Evolutionary conservation across 2,888 invertebrate genomes (phyloP), one percentile per base, ranked within the genome.

Genomic region (Leucoma salicis): DNA sequence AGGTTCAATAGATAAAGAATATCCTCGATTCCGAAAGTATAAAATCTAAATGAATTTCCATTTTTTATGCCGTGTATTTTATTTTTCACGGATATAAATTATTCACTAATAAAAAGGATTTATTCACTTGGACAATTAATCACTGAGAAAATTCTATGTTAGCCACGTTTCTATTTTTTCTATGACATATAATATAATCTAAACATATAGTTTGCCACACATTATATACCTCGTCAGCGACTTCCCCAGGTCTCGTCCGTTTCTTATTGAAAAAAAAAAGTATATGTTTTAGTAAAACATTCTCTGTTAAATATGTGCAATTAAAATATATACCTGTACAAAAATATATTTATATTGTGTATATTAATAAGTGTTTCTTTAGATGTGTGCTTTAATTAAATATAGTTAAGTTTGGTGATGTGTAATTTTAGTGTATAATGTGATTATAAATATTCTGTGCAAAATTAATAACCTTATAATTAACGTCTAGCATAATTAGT

Each of bases 181-280:
- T 86, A 82, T 77, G 53, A 85, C 85, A 87, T 81, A 73, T 75
- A 75, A 21, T 64, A 71, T 48, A 57, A 64, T 80, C 82, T 86
- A 86, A 82, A 87, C 87, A 87, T 80, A 78, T 83, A 86, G 70
- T 66, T 77, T 80, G 62, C 41, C 87, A 87, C 88, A 87, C 85
- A 75, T 69, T 72, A 66, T 81, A 76, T 89, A 86, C 88, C 94
- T 94, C 95, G 88, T 95, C 94, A 90, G 92, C 77, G 91, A 95
- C 91, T 92, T 93, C 94, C 86, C 95, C 95, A 80, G 95, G 95
- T 83, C 95, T 94, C 88, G 91, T 92, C 87, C 92, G 92, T 90
- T 92, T 91, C 91, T 92, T 92, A 90, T 88, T 91, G 89, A 89
- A 90, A 90, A 90, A 16, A 90, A 87, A 89, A 83, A 53, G 21